Evolutionary conservation across 1,140 invertebrate species (phyloP).

Genomic region (Drosophila pruinosa): DNA sequence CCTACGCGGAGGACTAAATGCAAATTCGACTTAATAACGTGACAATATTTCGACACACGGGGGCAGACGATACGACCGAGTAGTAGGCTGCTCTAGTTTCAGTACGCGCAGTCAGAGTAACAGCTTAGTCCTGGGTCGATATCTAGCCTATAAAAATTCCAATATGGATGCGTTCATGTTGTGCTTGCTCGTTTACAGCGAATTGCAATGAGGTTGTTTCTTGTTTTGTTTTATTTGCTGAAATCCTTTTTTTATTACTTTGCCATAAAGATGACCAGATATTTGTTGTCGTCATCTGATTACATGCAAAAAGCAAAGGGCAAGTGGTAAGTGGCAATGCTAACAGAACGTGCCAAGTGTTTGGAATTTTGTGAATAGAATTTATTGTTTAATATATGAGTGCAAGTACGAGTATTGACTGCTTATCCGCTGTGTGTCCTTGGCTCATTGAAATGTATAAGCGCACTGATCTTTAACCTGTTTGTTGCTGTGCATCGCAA

Average conservation of each 20-base stretch:
- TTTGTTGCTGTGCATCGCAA: not conserved
- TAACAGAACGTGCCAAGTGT: constrained; percentile 41
- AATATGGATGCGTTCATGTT: constrained; percentile 46
- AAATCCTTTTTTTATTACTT: constrained; percentile 45
- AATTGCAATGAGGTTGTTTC: constrained; percentile 51
- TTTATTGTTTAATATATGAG: constrained; percentile 9
- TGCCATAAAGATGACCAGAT: constrained; percentile 43
- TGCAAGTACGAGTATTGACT: not conserved
- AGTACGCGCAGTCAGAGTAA: constrained; percentile 29
- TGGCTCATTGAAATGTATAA: not conserved
- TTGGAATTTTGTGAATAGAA: constrained; percentile 38
- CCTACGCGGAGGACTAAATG: constrained; percentile 53
- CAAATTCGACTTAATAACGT: constrained; percentile 46
- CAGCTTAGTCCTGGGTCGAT: constrained; percentile 31
- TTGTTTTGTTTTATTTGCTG: constrained; percentile 52
- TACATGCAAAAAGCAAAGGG: constrained; percentile 18
- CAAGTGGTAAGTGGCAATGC: constrained; percentile 13
- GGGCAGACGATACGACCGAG: not conserved
- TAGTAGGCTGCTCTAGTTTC: constrained; percentile 30
- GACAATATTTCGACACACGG: constrained; percentile 22
- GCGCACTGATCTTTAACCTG: not conserved
- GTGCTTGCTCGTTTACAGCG: constrained; percentile 41
- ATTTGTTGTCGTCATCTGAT: constrained; percentile 36
- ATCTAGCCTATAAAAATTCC: constrained; percentile 51
- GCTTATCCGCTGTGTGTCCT: not conserved